Evolutionary conservation across 2,888 invertebrate genomes (phyloP).

Genomic region (Thera britannica): DNA sequence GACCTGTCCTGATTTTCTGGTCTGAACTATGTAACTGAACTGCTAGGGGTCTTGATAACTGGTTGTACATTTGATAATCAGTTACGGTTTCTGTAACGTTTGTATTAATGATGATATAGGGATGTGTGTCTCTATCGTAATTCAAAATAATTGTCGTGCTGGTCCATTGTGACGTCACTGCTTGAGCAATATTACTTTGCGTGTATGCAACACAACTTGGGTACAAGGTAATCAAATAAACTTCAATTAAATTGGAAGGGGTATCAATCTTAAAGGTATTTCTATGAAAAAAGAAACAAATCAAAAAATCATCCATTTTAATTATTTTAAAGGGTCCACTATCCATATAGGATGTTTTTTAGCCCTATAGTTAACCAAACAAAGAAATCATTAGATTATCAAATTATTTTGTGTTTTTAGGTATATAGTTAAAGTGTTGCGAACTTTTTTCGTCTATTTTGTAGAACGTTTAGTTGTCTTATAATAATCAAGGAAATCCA

Average conservation of each 20-base stretch:
- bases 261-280: no score
- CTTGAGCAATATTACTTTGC: conserved; percentile 7
- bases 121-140: conserved; percentile 51
- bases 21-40: conserved; percentile 13
- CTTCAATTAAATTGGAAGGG: background rate
- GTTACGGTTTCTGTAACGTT: conserved; percentile 68
- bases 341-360: no score
- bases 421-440: no score
- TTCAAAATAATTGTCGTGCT: conserved; percentile 32
- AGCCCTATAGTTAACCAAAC: no score
- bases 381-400: no score
- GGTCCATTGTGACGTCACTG: conserved; percentile 26
- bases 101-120: conserved; percentile 73
- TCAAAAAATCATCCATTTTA: no score
- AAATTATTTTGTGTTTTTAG: no score
- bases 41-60: conserved; percentile 48
- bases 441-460: no score
- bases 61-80: conserved; percentile 65
- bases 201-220: background rate
- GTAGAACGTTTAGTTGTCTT: no score
- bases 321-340: no score
- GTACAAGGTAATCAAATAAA: background rate
- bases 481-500: no score
- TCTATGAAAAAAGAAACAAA: no score
- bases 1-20: conserved; percentile 29